Evolutionary conservation across 2,888 invertebrate species (phyloP).

Genomic region (Chromoteleia sp.): DNA sequence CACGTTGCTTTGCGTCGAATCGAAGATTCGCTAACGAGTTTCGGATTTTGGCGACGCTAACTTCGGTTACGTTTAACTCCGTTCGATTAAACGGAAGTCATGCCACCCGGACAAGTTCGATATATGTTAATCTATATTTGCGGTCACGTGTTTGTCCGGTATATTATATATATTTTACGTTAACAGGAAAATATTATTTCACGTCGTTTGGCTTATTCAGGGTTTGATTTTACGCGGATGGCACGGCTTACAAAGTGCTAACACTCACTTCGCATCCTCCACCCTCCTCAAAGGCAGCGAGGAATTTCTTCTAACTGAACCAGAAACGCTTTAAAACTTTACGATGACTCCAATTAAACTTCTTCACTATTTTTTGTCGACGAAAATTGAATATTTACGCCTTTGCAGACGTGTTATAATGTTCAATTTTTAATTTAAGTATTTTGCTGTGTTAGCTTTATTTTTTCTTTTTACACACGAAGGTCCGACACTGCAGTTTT

Average conservation of each 20-base stretch:
- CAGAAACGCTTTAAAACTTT: constrained; percentile 77
- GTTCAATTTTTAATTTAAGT: constrained; percentile 19
- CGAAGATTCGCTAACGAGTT: no score
- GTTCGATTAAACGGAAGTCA: constrained; percentile 9
- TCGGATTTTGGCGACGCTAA: not conserved
- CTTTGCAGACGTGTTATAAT: constrained; percentile 27
- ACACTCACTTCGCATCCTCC: not conserved
- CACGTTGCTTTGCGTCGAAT: not conserved
- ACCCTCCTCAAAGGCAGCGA: not conserved
- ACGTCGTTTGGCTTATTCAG: constrained; percentile 30
- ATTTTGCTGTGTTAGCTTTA: constrained; percentile 3
- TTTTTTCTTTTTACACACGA: not conserved
- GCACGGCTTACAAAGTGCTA: constrained; percentile 46
- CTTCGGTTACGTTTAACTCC: not conserved
- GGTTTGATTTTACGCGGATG: constrained; percentile 31
- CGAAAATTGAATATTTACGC: constrained; percentile 77
- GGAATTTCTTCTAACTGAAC: constrained; percentile 70
- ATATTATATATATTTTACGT: constrained; percentile 23
- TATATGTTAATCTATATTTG: constrained; percentile 46
- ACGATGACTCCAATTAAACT: constrained; percentile 77
- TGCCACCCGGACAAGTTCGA: not conserved
- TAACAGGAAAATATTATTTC: constrained; percentile 44
- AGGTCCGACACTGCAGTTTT: no score
- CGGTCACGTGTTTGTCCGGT: constrained; percentile 17
- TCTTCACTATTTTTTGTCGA: constrained; percentile 70